These are phyloP conservation scores for Napeogenes inachia DNA, from an alignment of 2,888 invertebrate species.

Conservation along the genomic window DNA sequence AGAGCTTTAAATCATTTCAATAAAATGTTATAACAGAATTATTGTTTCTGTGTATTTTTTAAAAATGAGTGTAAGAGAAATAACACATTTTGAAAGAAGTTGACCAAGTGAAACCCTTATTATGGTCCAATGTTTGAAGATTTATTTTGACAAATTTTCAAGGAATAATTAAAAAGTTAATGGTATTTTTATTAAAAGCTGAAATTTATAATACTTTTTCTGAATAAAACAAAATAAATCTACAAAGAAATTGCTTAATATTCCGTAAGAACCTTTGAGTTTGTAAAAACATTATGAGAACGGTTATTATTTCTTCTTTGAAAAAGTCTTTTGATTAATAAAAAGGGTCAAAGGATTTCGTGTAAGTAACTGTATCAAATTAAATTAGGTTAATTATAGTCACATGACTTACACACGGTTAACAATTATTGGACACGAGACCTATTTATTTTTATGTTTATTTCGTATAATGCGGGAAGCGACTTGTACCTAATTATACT, in stretches of 20 bases:
- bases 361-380: conserved; percentile 19
- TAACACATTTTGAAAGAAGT: too few species aligned
- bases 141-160: too few species aligned
- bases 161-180: too few species aligned
- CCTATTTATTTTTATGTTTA: conserved; percentile 4
- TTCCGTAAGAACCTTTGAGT: conserved; percentile 11
- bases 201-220: too few species aligned
- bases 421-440: not conserved
- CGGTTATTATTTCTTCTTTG: conserved; percentile 15
- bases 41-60: too few species aligned
- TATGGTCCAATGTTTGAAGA: too few species aligned
- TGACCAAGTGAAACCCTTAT: too few species aligned
- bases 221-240: too few species aligned
- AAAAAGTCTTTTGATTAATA: conserved; percentile 22
- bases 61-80: too few species aligned
- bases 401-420: not conserved
- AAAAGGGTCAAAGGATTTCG: conserved; percentile 15
- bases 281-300: conserved; percentile 15
- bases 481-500: too few species aligned
- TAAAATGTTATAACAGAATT: too few species aligned
- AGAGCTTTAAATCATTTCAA: not conserved
- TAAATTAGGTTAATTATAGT: conserved; percentile 18
- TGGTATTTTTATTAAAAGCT: too few species aligned
- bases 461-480: not conserved
- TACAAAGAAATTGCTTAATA: conserved; percentile 1